Evolutionary conservation across 92 coral and sea anemone species (phyloP).

Genomic region (Phenganax subtilis): DNA sequence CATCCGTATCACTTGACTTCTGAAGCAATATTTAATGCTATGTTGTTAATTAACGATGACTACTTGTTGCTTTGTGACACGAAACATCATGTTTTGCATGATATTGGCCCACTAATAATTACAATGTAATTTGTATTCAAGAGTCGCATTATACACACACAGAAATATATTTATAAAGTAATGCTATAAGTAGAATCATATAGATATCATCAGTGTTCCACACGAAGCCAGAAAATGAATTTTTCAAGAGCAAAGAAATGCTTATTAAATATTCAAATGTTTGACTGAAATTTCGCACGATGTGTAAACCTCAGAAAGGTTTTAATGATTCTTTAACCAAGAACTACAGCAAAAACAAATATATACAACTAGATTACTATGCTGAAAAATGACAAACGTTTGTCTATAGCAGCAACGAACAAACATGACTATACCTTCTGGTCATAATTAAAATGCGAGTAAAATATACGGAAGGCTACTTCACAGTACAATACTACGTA

Average conservation of each 20-base stretch:
- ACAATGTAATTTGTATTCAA: no score
- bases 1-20: not conserved
- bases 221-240: constrained; percentile 18
- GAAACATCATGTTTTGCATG: not conserved
- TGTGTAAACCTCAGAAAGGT: constrained; percentile 18
- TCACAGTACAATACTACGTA: no score
- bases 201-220: not conserved
- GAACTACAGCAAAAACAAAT: not conserved
- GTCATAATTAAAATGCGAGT: no score
- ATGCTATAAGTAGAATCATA: not conserved
- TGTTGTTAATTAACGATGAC: not conserved
- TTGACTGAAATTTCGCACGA: constrained; percentile 15
- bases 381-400: not conserved
- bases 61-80: not conserved
- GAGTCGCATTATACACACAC: no score
- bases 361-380: not conserved
- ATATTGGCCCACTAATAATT: no score
- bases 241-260: not conserved
- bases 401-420: not conserved
- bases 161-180: no score
- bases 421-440: not conserved
- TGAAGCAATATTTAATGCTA: not conserved
- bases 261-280: constrained; percentile 21
- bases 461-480: no score
- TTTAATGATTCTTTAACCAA: not conserved